Percentiles rank a stretch among this genome's conserved stretches.
Evolutionary conservation across 1,140 invertebrate genomes (phyloP).

Genomic region (Hyphantria cunea): DNA sequence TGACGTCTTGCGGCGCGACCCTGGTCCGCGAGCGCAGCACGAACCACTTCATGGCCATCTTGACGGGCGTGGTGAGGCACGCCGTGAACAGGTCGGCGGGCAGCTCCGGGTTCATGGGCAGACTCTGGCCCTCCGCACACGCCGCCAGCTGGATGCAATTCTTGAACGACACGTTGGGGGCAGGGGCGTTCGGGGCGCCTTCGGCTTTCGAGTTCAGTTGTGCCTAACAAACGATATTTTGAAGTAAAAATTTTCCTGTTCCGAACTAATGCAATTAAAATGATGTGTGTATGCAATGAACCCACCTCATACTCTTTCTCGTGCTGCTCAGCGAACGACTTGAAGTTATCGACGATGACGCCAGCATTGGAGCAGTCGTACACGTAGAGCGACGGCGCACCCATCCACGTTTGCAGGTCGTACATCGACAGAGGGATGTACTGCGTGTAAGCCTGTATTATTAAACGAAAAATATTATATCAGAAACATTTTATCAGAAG

Average conservation of each 20-base stretch:
- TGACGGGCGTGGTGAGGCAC: slow-evolving; percentile 98
- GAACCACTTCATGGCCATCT: slow-evolving; percentile 97
- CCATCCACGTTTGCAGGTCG: slow-evolving; percentile 99
- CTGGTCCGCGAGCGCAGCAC: slow-evolving; percentile 92
- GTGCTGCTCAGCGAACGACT: slow-evolving; percentile 95
- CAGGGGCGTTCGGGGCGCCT: slow-evolving; percentile 21
- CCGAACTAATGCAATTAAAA: too few species aligned
- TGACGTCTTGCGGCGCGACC: slow-evolving; percentile 89
- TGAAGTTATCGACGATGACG: slow-evolving; percentile 96
- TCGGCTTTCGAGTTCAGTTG: slow-evolving; percentile 34
- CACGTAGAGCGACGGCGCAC: slow-evolving; percentile 98
- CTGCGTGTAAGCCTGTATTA: slow-evolving; percentile 95
- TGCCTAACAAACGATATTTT: slow-evolving; percentile 20
- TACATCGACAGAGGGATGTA: slow-evolving; percentile 99
- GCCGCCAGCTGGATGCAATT: slow-evolving; percentile 98
- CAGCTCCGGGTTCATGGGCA: slow-evolving; percentile 98
- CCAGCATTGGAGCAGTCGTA: slow-evolving; percentile 99
- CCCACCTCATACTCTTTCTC: slow-evolving; percentile 91
- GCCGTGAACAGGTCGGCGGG: slow-evolving; percentile 99
- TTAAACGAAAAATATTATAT: too few species aligned
- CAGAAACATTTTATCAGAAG: too few species aligned
- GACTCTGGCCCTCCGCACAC: slow-evolving; percentile 93
- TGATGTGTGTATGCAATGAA: not conserved
- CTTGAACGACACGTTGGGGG: slow-evolving; percentile 84
- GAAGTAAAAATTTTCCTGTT: too few species aligned